These are phyloP conservation scores for Herminia tarsipennalis DNA, from an alignment of 2,888 invertebrate genomes.

Conservation along the genomic window DNA sequence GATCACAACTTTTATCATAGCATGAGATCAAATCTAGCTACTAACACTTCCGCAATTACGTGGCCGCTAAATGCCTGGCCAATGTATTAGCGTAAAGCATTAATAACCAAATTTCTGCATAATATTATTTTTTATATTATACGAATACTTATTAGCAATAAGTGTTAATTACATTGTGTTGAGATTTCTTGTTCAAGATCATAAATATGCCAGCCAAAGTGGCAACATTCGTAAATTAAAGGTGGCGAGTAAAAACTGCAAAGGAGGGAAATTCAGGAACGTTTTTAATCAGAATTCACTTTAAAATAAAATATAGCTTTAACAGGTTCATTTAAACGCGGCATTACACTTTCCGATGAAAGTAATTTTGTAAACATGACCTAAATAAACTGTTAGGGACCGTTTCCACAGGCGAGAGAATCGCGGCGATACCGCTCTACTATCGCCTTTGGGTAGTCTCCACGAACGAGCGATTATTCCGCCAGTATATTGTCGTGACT, in stretches of 20 bases:
- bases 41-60: too few species aligned
- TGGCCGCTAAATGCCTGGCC: not conserved
- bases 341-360: not conserved
- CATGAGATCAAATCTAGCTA: too few species aligned
- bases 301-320: not conserved
- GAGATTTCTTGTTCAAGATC: conserved; percentile 1
- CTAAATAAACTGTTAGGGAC: not conserved
- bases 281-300: not conserved
- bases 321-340: too few species aligned
- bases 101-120: not conserved
- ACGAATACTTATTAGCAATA: not conserved
- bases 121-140: not conserved
- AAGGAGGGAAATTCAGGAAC: conserved; percentile 1
- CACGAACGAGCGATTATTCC: too few species aligned
- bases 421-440: too few species aligned
- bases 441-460: too few species aligned
- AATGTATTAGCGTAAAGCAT: not conserved
- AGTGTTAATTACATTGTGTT: not conserved
- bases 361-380: not conserved
- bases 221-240: not conserved
- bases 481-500: too few species aligned
- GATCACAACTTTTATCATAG: too few species aligned
- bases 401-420: too few species aligned
- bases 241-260: not conserved
- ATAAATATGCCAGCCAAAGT: conserved; percentile 2